phyloP scores from a whole-genome alignment of 1,140 invertebrate genomes.

The Lepidurus couesii region DNA sequence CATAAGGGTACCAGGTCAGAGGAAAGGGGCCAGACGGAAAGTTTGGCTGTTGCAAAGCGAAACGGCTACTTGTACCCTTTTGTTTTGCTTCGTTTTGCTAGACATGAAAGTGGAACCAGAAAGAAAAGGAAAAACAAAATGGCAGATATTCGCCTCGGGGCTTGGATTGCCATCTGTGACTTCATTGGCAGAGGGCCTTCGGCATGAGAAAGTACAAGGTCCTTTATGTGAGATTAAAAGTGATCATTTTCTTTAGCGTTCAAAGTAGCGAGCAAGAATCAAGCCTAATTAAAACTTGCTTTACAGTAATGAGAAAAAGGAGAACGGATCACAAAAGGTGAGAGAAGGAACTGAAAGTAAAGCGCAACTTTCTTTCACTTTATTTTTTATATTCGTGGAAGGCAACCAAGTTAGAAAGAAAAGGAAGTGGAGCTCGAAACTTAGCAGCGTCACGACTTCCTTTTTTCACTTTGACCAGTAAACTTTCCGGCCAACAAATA shows the following conservation, averaged over 20 bases:
- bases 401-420: too few species aligned
- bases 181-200: background rate
- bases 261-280: background rate
- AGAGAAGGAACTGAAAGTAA: background rate
- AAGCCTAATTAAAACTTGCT: background rate
- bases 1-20: background rate
- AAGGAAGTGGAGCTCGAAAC: too few species aligned
- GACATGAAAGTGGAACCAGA: background rate
- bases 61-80: background rate
- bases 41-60: background rate
- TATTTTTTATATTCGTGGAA: too few species aligned
- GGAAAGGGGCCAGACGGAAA: background rate
- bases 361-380: background rate
- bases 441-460: too few species aligned
- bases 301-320: background rate
- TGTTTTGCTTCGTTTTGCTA: background rate
- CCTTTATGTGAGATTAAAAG: constrained; percentile 9
- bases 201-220: background rate
- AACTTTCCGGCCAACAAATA: too few species aligned
- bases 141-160: background rate
- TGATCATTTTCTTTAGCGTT: background rate
- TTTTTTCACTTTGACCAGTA: too few species aligned
- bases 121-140: background rate
- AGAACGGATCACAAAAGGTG: background rate
- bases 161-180: background rate